Evolutionary conservation across 2,888 invertebrate species (phyloP).

Genomic region (Oxyteleia sp.): DNA sequence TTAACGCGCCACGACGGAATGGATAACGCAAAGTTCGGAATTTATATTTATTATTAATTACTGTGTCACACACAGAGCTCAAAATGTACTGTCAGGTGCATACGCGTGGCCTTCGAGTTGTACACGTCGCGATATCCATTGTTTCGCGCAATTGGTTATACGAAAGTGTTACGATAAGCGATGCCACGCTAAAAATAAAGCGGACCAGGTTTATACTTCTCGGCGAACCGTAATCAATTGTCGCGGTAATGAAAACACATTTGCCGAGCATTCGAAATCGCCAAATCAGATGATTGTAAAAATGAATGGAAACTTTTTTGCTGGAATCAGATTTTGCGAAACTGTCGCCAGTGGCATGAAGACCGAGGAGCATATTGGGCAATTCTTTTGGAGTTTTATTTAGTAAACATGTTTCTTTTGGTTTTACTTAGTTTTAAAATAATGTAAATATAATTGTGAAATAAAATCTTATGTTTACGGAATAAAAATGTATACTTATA

Average conservation of each 20-base stretch:
- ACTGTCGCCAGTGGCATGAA: no score
- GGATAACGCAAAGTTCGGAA: conserved; percentile 18
- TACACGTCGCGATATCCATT: conserved; percentile 73
- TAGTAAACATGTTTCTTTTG: no score
- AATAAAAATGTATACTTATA: no score
- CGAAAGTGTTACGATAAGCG: conserved; percentile 78
- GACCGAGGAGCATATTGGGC: no score
- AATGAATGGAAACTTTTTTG: conserved; percentile 20
- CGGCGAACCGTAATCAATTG: conserved; percentile 54
- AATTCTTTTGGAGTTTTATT: no score
- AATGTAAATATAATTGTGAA: no score
- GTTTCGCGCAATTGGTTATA: conserved; percentile 76
- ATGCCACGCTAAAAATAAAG: conserved; percentile 76
- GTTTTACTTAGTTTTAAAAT: no score
- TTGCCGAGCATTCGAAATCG: neutral
- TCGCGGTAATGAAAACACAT: conserved; percentile 42
- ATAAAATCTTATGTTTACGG: no score
- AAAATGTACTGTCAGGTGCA: conserved; percentile 68
- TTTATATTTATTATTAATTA: conserved; percentile 68
- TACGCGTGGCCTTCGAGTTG: conserved; percentile 71
- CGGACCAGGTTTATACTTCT: conserved; percentile 62
- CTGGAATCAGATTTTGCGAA: neutral
- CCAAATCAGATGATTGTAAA: conserved; percentile 23
- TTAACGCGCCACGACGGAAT: neutral
- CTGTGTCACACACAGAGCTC: conserved; percentile 45